Base-by-base conservation (phyloP, 2,888 invertebrate genomes). In the Apodemia zela region DNA sequence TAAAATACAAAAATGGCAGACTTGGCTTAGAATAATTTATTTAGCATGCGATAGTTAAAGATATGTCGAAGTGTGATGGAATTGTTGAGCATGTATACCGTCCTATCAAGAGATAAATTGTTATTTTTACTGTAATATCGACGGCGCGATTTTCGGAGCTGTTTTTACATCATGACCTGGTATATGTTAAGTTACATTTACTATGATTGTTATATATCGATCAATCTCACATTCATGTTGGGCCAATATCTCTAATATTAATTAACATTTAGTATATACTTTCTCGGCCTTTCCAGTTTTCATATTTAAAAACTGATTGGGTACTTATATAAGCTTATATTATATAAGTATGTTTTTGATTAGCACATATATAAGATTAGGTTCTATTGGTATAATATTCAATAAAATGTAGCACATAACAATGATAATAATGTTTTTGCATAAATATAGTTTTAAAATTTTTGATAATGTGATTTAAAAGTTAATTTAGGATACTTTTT, bases 11-110 rank as follows among this genome's bases (percentile, higher is more conserved):
- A 75, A 75, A 72, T 77, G 75, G 71, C 69, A 76, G 74, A 71
- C 69, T 69, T 82, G 84, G 84, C 79, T 83, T 88, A 87, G 84
- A 79, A 79, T 85, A 85, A 89, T 89, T 89, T 89, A 89, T 88
- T 54, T 87, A 89, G 90, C 89, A 89, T 88, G 89, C 85, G 77
- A 72, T 86, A 84, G 76, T 73, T 67, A 81, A 79, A 80, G 79
- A 78, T 73, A 77, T 73, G 79, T 77, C 73, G 71, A 72, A 73
- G 84, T 84, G 83, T 86, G 84, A 70, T 72, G 71, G 69, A 81
- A 71, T 69, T 74, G 73, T 74, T 75, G 73, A 78, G 81, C 73
- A 73, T 79, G 78, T 75, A 73, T 79, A 75, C 88, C 88, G 89
- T 88, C 87, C 84, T 73, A 65, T 61, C 65, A 60, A 66, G 63